A percentile compares a stretch with the other conserved stretches of the same genome.
Conservation (phyloP, 37 sponge, comb jelly and placozoan genomes). For the Aphrocallistes beatrix region DNA sequence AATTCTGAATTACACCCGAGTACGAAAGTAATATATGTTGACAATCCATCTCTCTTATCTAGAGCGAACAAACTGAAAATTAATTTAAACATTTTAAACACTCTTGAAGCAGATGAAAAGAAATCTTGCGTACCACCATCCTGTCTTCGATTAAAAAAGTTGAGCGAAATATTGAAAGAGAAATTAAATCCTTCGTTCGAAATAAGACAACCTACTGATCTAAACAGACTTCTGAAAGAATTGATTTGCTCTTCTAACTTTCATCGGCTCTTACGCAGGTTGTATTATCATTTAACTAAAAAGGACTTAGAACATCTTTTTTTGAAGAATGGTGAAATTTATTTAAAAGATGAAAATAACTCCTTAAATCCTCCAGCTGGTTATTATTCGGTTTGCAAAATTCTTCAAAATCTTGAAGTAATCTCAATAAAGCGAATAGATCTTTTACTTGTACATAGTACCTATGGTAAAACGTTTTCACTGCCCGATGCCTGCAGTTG, state of each 20-base stretch:
- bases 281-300: not conserved
- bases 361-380: not conserved
- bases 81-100: not conserved
- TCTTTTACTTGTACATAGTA: not conserved
- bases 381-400: not conserved
- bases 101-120: not conserved
- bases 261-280: not conserved
- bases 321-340: not conserved
- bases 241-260: not conserved
- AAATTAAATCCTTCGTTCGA: not conserved
- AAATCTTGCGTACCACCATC: not conserved
- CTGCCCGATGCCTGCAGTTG: not conserved
- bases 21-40: not conserved
- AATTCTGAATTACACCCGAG: not conserved
- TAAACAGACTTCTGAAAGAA: not conserved
- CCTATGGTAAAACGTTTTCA: not conserved
- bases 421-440: not conserved
- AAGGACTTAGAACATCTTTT: not conserved
- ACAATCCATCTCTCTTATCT: not conserved
- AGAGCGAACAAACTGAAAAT: not conserved
- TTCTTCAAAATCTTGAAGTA: not conserved
- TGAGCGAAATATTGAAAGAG: not conserved
- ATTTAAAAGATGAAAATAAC: not conserved
- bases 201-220: not conserved
- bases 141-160: not conserved